Evolutionary conservation across 2,797 vertebrate genomes (phyloP), one percentile per base, ranked within the genome.

Genomic region (Podargus strigoides): DNA sequence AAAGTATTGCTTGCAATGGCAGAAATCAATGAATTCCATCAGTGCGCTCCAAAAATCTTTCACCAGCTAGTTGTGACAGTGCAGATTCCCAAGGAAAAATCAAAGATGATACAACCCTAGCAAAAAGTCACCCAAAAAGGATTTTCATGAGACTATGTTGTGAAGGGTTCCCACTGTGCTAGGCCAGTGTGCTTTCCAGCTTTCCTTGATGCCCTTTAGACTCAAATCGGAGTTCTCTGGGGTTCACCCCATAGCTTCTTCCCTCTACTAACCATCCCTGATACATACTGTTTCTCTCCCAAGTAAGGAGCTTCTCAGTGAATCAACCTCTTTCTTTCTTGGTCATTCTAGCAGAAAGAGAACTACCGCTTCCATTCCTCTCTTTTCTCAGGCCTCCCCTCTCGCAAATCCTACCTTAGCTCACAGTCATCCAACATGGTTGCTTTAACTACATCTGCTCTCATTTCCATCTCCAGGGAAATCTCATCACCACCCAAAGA

Each of bases 1-100:
- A 85, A 90, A 87, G 41, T 85, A 59, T 81, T 64, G 16, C 68
- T 93, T 74, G 56, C 68, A 77, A 58, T 79, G 67, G 36, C 83
- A 95, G 55, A 91, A 96, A 95, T 97, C 75, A 87, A 68, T 85
- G 47, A 69, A 60, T 21, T 78, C 44, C 4, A 6, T 53, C 82
- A 91, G 56, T 26, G n/a, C 50, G 44, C 36, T 94, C 70, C 46
- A 83, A 90, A 92, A 91, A 15, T 67, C n/a, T 92, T 94, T 88
- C 23, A 56, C 17, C 17, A 73, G 4, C 26, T 59, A 63, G 12
- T 32, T 88, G 30, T 41, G 28, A 41, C 28, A 68, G 21, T 39
- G 19, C 27, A 4, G 4, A 55, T 12, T 83, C 26, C 42, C 28
- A 85, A 62, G 24, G 17, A 37, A 93, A 81, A 87, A 64, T 12